Evolutionary conservation across 37 sponge, comb jelly and placozoan species (phyloP).

Genomic region (Haliclona indistincta): DNA sequence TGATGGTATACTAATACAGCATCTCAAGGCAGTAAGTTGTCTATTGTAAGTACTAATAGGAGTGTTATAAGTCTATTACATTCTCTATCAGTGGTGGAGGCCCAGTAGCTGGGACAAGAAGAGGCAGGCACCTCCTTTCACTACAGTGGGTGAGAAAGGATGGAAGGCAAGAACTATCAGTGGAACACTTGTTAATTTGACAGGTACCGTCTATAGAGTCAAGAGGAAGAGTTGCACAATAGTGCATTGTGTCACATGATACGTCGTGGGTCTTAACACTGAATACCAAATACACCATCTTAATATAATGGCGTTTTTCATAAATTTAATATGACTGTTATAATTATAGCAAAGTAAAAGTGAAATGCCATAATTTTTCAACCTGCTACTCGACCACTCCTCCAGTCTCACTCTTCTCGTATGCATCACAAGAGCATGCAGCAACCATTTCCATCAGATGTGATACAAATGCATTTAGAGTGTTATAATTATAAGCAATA

Average conservation of each 20-base stretch:
- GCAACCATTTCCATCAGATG: too few species aligned
- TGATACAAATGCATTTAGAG: too few species aligned
- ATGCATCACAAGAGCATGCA: too few species aligned
- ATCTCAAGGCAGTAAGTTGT: too few species aligned
- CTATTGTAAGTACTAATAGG: too few species aligned
- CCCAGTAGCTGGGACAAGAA: conserved; percentile 31
- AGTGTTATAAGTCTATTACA: too few species aligned
- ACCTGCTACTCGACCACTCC: conserved; percentile 5
- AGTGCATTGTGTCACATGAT: neutral
- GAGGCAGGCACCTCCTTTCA: conserved; percentile 15
- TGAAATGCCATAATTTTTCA: neutral
- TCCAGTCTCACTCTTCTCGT: too few species aligned
- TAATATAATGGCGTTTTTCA: neutral
- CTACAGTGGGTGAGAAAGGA: conserved; percentile 7
- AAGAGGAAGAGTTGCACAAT: too few species aligned
- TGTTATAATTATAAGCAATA: too few species aligned
- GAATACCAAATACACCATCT: neutral
- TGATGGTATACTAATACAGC: too few species aligned
- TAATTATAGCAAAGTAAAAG: too few species aligned
- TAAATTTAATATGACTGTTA: too few species aligned
- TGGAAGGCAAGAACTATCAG: neutral
- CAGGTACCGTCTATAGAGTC: conserved; percentile 1
- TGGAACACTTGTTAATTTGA: conserved; percentile 22
- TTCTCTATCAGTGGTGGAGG: neutral
- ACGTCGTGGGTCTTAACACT: neutral